Base-by-base conservation (phyloP, 2,888 invertebrate genomes). In the Cosmopolites sordidus region DNA sequence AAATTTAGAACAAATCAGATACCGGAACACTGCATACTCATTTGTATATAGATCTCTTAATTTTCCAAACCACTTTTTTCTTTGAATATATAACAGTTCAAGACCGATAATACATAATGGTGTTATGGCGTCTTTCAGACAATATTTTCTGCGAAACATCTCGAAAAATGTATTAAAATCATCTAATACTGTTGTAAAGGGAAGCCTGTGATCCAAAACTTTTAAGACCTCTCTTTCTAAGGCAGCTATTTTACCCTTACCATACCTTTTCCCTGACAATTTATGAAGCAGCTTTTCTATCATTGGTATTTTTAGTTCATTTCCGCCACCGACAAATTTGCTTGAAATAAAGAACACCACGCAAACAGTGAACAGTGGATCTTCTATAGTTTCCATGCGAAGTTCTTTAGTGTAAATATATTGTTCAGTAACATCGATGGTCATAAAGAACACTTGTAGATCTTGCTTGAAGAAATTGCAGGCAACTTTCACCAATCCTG, bases 101-200 rank as follows among this genome's bases (percentile, higher is more conserved):
- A 71, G 55, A 22, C 70, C 59, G 54, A 69, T 64, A 11, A 66
- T 54, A 46, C 68, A 69, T n/a, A 70, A 54, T 2, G 60, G 59
- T 6, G 58, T 54, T 6, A 71, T 49, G 38, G 65, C 59, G n/a
- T 62, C 61, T 44, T 61, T 62, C 4, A 71, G 56, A 39, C 62
- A 58, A 41, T 62, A 62, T 40, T 66, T 63, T 54, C 61, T 64
- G 16, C 67, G 58, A 49, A 67, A 67, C 33, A 66, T 61, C 39
- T 66, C 62, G 18, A 69, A 60, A 30, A 72, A 64, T 11, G 66
- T 65, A 47, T 68, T 66, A n/a, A 72, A 48, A 56, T 72, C 69
- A 43, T 71, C 71, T 1, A 69, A 58, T 16, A 52, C 57, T 5
- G 68, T 69, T 30, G 60, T 58, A 12, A 69, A 43, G 1, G 72